Base-by-base conservation (phyloP, 2,113 vertebrate genomes). In the Rutilus rutilus region DNA sequence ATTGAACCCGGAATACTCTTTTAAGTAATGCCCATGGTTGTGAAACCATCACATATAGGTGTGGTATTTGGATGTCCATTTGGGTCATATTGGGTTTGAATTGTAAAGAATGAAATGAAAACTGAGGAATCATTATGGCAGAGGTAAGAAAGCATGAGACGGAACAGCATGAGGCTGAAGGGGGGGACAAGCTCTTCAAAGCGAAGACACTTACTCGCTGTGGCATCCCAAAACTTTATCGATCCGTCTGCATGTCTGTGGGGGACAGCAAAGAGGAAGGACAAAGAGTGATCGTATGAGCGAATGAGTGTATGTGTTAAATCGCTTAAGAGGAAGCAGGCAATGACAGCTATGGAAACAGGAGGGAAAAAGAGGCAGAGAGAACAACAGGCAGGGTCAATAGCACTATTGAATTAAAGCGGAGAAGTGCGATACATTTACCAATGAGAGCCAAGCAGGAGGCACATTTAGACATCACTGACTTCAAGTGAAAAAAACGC, bases 211-310 rank as follows among this genome's bases (percentile, higher is more conserved):
- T 97, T 97, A 99, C 94, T 94, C 85, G 94, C 94, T 86, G 94
- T 93, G 59, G 93, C 94, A 39, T 95, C 94, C 94, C 98, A 99
- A 95, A 99, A 99, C 91, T 99, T 99, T 89, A 99, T 93, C 84
- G 97, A 97, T 93, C 98, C 98, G 85, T 99, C 98, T 91, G 98
- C 98, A 91, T 99, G 98, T 92, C 98, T 99, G 82, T 42, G 86
- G 15, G 89, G 91, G 71, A 86, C 62, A 59, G 85, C 59, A 59
- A 73, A 87, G 74, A 79, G 21, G 82, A 80, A 76, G 54, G 64
- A 83, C 79, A 84, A 87, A 85, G 27, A 86, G 59, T 39, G 23
- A 84, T 33, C 11, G 27, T 30, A 73, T 60, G 79, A 88, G 78
- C 23, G n/a, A 62, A 71, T 64, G 62, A 14, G 36, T 67, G 59